A percentile compares a stretch with the other conserved stretches of the same genome.
phyloP scores from a whole-genome alignment of 2,797 vertebrate species.

The Capromys pilorides region DNA sequence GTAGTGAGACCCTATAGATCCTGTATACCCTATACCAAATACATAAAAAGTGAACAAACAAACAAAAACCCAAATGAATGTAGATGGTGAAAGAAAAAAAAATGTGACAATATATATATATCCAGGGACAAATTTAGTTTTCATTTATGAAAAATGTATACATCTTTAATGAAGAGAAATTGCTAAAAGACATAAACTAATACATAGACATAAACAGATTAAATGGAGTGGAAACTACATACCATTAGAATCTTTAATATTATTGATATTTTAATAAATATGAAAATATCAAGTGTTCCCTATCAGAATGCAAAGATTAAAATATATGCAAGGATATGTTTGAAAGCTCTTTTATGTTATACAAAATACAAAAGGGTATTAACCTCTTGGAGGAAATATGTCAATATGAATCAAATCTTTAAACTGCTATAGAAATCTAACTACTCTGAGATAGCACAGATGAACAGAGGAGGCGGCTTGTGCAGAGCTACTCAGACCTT shows the following conservation, averaged over 20 bases:
- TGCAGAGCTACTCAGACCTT: no score
- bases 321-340: neutral
- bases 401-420: conserved; percentile 12
- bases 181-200: neutral
- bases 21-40: no score
- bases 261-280: conserved; percentile 10
- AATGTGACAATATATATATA: neutral
- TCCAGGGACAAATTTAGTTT: neutral
- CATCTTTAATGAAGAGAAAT: conserved; percentile 24
- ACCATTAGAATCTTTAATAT: conserved; percentile 20
- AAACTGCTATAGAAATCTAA: conserved; percentile 15
- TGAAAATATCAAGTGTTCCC: neutral
- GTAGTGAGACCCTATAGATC: no score
- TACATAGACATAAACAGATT: neutral
- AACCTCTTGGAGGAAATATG: neutral
- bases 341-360: neutral
- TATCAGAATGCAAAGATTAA: conserved; percentile 1
- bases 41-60: no score
- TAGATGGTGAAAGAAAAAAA: conserved; percentile 5
- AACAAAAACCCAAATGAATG: neutral
- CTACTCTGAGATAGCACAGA: neutral
- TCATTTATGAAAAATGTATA: neutral
- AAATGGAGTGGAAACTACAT: neutral
- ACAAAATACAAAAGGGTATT: neutral
- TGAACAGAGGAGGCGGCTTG: no score